Percentiles rank a stretch among this genome's conserved stretches.
phyloP scores from a whole-genome alignment of 2,113 vertebrate species.

The Cranoglanis bouderius region DNA sequence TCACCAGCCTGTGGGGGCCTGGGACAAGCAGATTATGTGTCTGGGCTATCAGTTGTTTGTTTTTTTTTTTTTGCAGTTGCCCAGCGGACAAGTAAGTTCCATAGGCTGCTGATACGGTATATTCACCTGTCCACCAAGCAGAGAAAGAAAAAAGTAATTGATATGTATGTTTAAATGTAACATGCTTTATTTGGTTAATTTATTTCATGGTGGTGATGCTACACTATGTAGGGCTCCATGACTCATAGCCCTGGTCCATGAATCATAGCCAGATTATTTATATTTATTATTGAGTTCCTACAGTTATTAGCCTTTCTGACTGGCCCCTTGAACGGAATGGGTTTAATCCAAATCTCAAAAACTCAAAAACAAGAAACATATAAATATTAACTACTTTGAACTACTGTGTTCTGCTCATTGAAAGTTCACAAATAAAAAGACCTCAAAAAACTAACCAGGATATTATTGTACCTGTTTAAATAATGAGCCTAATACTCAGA shows the following conservation, averaged over 20 bases:
- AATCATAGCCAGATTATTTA: background rate
- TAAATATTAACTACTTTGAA: background rate
- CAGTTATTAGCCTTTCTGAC: background rate
- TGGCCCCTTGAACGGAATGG: background rate
- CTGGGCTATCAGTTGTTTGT: background rate
- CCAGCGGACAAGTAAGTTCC: background rate
- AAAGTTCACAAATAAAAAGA: background rate
- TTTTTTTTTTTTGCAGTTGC: background rate
- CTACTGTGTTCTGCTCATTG: background rate
- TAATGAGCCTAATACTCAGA: background rate
- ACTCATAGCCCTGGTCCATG: background rate
- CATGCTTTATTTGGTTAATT: background rate
- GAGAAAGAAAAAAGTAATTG: background rate
- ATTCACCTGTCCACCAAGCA: background rate
- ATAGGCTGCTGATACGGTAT: background rate
- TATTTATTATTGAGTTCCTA: background rate
- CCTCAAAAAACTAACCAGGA: background rate
- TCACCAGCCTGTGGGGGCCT: background rate
- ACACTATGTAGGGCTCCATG: background rate
- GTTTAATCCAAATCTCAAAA: background rate
- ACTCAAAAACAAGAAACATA: background rate
- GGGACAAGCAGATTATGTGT: background rate
- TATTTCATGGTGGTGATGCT: background rate
- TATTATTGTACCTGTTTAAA: background rate
- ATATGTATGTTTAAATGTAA: conserved; percentile 2